phyloP scores from a whole-genome alignment of 2,888 invertebrate species.

The Ormyrus thymus region DNA sequence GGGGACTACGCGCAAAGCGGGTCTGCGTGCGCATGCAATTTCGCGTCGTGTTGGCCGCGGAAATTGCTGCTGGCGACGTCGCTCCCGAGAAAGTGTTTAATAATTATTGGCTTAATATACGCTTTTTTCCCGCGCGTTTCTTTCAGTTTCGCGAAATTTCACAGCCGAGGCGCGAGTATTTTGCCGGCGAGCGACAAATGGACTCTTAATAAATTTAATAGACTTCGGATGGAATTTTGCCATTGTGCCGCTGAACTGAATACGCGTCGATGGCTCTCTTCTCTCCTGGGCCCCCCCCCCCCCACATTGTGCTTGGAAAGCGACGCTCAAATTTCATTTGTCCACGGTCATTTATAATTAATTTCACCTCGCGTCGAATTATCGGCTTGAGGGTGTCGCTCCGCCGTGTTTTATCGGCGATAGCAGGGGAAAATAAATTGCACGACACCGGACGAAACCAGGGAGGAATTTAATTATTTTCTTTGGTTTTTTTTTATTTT shows the following conservation, averaged over 20 bases:
- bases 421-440: slow-evolving; percentile 42
- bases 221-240: slow-evolving; percentile 57
- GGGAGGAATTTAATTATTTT: slow-evolving; percentile 22
- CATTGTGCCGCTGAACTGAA: slow-evolving; percentile 43
- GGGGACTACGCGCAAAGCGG: no score
- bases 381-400: slow-evolving; percentile 35
- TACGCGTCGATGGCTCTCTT: not conserved
- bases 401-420: slow-evolving; percentile 24
- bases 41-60: no score
- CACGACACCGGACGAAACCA: not conserved
- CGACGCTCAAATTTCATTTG: slow-evolving; percentile 44
- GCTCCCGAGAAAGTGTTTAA: not conserved
- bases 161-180: no score
- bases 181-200: slow-evolving; percentile 50
- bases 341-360: slow-evolving; percentile 54
- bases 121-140: no score
- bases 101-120: slow-evolving; percentile 32
- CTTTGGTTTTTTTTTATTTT: not conserved
- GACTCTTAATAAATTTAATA: slow-evolving; percentile 57
- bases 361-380: slow-evolving; percentile 52
- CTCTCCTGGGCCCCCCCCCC: no score
- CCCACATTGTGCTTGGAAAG: not conserved
- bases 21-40: no score
- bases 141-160: no score
- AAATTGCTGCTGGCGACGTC: not conserved